Percentiles rank a stretch among this genome's conserved stretches.
phyloP scores from a whole-genome alignment of 2,888 invertebrate species.

The Brachycybe producta region DNA sequence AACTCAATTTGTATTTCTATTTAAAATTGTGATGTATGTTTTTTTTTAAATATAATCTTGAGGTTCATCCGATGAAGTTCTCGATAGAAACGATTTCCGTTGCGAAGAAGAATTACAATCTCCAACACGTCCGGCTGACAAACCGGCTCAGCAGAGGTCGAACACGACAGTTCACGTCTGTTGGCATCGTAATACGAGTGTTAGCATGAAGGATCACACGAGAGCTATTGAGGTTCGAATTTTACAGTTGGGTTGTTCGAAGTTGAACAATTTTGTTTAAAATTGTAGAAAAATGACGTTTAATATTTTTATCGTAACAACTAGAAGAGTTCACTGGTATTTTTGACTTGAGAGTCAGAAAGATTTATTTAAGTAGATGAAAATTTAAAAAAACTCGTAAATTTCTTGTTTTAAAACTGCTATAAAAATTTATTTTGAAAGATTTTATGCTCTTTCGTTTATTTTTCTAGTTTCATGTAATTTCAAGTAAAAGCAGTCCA shows the following conservation, averaged over 20 bases:
- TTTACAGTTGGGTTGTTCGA: not conserved
- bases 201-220: conserved; percentile 60
- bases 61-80: conserved; percentile 61
- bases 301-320: too few species aligned
- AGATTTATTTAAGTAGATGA: too few species aligned
- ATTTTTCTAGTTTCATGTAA: too few species aligned
- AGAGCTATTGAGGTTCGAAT: conserved; percentile 50
- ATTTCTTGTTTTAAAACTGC: too few species aligned
- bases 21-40: too few species aligned
- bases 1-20: too few species aligned
- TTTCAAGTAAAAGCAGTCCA: too few species aligned
- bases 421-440: too few species aligned
- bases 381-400: too few species aligned
- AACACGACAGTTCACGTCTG: conserved; percentile 71
- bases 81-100: conserved; percentile 40
- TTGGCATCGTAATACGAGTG: conserved; percentile 85
- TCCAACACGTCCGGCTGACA: conserved; percentile 15
- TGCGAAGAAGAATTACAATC: conserved; percentile 19
- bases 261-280: conserved; percentile 3
- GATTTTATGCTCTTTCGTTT: too few species aligned
- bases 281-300: not conserved
- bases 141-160: conserved; percentile 29
- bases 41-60: conserved; percentile 25
- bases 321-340: too few species aligned
- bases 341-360: too few species aligned